Base-by-base conservation (phyloP, 2,888 invertebrate genomes). In the Octonoba sinensis region DNA sequence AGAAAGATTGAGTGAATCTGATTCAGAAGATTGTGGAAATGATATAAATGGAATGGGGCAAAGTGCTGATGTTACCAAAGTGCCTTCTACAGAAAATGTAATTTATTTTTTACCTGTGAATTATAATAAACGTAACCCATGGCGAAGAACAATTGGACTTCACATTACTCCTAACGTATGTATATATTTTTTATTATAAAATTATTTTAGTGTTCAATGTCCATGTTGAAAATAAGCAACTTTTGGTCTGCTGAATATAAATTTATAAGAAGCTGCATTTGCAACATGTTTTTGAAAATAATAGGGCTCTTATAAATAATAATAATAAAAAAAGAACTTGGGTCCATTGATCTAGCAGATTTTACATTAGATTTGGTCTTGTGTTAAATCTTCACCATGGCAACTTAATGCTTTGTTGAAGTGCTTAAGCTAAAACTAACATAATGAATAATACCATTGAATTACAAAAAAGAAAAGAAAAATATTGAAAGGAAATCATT, bases 81-180 rank as follows among this genome's bases (percentile, higher is more conserved):
- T 79, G 79, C 79, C 79, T 79, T 73, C 59, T 54, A 67, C 15
- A 20, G 73, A 79, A 44, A 79, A 47, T 73, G 24, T 64, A 15
- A 3, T 73, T 4, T 73, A 73, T 62, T 79, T 79, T 79, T 69
- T 73, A 73, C 79, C 79, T 49, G 56, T 74, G n/a, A 73, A 81
- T 59, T 73, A 81, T 60, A 81, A 67, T 46, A 81, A 81, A 46
- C 51, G 79, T 18, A 81, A 81, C 69, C 79, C 79, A 20, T 81
- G 79, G 79, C 73, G 79, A 22, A 73, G 79, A 73, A 73, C 73
- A 12, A 81, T 69, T 47, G 79, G 79, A 15, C 69, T 81, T 62
- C 79, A 81, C 69, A 56, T 54, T 20, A 49, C 60, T 47, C 69
- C 67, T 11, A 46, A 67, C 54, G 79, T 81, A 73, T 67, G 73